Evolutionary conservation across 2,113 vertebrate genomes (phyloP).

Genomic region (Atherinomorus stipes): DNA sequence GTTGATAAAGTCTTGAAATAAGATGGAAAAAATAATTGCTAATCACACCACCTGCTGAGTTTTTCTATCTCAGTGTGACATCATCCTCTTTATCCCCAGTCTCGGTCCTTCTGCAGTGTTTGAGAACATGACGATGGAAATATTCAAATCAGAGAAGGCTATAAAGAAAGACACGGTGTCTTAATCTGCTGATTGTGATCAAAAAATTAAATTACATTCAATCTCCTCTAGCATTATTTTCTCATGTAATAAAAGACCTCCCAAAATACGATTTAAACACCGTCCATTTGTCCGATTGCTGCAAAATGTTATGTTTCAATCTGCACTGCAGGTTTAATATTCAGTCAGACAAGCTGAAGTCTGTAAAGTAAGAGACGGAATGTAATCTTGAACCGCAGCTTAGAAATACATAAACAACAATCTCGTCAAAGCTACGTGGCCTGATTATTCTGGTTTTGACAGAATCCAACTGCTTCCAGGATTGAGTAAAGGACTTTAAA

Average conservation of each 20-base stretch:
- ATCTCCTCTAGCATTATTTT: neutral
- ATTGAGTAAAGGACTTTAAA: neutral
- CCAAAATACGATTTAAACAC: neutral
- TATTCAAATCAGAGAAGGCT: constrained; percentile 14
- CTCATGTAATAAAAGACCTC: constrained; percentile 1
- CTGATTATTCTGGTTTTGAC: neutral
- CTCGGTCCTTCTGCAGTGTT: neutral
- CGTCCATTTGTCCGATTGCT: neutral
- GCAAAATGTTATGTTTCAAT: neutral
- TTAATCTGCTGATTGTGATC: constrained; percentile 1
- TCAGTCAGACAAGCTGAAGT: neutral
- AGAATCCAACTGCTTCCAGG: neutral
- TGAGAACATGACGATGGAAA: constrained; percentile 4
- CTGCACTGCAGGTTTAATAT: neutral
- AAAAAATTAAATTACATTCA: neutral
- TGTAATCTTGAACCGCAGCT: neutral
- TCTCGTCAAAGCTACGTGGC: neutral
- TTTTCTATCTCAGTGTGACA: constrained; percentile 33
- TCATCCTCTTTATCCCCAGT: constrained; percentile 24
- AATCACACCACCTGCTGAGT: constrained; percentile 33
- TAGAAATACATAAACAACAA: constrained; percentile 3
- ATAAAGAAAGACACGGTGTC: neutral
- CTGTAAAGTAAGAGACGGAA: neutral
- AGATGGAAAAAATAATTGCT: constrained; percentile 17
- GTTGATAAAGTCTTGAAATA: constrained; percentile 30